Evolutionary conservation across 2,113 vertebrate species (phyloP).

Genomic region (Pterocles gutturalis): DNA sequence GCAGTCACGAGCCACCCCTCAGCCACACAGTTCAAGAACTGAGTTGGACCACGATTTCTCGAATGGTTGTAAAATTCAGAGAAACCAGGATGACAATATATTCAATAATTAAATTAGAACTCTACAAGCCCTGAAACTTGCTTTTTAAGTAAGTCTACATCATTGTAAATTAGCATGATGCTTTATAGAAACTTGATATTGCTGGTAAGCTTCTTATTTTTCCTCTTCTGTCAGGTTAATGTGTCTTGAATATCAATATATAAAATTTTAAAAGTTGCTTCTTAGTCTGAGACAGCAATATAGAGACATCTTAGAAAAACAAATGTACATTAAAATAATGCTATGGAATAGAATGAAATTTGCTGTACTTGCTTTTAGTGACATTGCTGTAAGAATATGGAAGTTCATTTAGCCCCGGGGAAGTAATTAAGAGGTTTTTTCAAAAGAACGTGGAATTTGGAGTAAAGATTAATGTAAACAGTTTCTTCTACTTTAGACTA

Average conservation of each 20-base stretch:
- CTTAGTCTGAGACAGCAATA: background rate
- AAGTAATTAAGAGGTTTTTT: slow-evolving; percentile 17
- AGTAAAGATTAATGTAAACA: background rate
- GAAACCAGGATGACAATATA: background rate
- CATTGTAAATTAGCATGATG: background rate
- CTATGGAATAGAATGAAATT: background rate
- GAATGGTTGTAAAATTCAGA: background rate
- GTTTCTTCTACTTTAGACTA: background rate
- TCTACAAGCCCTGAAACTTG: background rate
- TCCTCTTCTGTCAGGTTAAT: background rate
- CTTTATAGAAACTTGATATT: background rate
- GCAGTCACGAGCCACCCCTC: background rate
- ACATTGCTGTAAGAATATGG: background rate
- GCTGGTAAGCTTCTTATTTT: background rate
- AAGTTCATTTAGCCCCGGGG: background rate
- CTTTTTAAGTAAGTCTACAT: background rate
- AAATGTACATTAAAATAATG: background rate
- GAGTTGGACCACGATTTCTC: background rate
- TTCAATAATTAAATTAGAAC: background rate
- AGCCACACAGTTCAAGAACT: background rate
- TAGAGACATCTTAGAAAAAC: background rate
- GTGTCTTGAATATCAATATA: background rate
- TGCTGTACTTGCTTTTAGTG: background rate
- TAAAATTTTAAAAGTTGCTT: background rate
- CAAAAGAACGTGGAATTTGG: background rate